phyloP scores from a whole-genome alignment of 2,797 vertebrate genomes.

The Eidolon dupreanum region DNA sequence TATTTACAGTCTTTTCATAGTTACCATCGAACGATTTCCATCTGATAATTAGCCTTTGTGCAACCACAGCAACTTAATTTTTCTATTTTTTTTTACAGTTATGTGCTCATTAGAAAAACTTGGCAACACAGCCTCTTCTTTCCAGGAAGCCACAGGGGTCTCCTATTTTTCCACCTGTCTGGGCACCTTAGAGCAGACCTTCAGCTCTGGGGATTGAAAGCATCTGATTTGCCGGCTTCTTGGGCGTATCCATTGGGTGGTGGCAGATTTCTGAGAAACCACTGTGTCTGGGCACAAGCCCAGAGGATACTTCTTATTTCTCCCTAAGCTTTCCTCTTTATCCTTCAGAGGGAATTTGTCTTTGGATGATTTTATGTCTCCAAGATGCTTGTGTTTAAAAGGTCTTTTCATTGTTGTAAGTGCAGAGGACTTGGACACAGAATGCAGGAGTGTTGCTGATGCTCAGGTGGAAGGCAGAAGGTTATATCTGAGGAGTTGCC shows the following conservation, averaged over 20 bases:
- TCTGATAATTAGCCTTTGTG: constrained; percentile 36
- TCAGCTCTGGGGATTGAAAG: not conserved
- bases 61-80: constrained; percentile 31
- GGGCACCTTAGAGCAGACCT: not conserved
- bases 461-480: not conserved
- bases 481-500: not conserved
- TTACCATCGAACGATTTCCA: constrained; percentile 20
- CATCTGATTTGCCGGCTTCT: not conserved
- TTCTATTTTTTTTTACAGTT: not conserved
- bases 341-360: not conserved
- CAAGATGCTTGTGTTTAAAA: not conserved
- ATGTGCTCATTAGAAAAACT: constrained; percentile 29
- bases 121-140: not conserved
- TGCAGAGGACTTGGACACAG: not conserved
- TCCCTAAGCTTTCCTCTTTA: not conserved
- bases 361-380: not conserved
- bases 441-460: not conserved
- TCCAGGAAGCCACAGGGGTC: not conserved
- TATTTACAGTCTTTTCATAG: not conserved
- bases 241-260: no score
- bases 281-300: not conserved
- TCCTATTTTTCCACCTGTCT: constrained; percentile 46
- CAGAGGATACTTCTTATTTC: not conserved
- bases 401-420: not conserved
- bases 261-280: not conserved